Evolutionary conservation across 2,113 vertebrate species (phyloP).

Genomic region (Campylorhamphus procurvoides): DNA sequence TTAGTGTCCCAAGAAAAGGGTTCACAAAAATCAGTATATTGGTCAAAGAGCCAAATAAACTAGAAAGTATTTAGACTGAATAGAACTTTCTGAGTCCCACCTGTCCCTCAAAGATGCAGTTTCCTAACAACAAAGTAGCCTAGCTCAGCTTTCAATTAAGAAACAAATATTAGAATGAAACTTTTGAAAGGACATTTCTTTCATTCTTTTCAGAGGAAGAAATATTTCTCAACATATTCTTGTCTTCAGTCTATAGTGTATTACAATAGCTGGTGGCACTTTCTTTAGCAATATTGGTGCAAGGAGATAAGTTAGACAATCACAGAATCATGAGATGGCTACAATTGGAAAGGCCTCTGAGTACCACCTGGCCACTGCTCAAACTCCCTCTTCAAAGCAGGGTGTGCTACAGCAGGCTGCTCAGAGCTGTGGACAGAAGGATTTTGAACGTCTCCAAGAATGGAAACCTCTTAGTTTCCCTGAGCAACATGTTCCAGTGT

Average conservation of each 20-base stretch:
- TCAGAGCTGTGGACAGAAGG: not conserved
- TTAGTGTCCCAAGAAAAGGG: not conserved
- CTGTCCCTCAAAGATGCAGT: not conserved
- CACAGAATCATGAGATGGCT: not conserved
- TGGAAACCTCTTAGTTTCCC: not conserved
- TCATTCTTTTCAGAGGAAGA: not conserved
- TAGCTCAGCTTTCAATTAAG: not conserved
- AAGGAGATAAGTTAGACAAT: not conserved
- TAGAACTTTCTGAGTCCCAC: not conserved
- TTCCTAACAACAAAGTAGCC: not conserved
- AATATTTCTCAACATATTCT: not conserved
- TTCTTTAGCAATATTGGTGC: not conserved
- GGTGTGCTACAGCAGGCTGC: not conserved
- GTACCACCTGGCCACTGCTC: not conserved
- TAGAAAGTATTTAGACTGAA: not conserved
- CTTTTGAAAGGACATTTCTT: not conserved
- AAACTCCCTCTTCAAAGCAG: not conserved
- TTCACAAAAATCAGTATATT: not conserved
- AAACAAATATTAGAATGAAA: not conserved
- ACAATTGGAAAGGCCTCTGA: not conserved
- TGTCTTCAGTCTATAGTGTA: not conserved
- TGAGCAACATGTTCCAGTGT: not conserved
- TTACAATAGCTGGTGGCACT: not conserved
- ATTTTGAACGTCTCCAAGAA: not conserved
- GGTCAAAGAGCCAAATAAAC: not conserved